Conservation (phyloP, 2,888 invertebrate genomes). For the Luperina nickerlii region DNA sequence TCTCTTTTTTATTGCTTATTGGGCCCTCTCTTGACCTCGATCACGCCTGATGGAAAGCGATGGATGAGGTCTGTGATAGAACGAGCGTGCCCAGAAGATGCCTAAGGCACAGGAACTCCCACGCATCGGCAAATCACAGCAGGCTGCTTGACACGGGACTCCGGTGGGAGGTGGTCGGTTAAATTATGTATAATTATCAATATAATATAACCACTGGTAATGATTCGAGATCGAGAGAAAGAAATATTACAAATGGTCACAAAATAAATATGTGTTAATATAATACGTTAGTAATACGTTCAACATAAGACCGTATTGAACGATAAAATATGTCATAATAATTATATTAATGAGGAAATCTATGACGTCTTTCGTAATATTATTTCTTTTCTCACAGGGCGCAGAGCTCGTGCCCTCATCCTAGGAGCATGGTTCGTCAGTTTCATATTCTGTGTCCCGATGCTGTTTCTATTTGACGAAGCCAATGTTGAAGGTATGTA, state of each 20-base stretch:
- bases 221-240: background rate
- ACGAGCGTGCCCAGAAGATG: no score
- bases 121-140: no score
- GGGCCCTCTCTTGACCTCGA: no score
- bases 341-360: background rate
- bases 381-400: slow-evolving; percentile 90
- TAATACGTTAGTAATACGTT: background rate
- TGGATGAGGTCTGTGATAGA: no score
- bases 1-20: background rate
- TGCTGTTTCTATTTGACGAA: slow-evolving; percentile 92
- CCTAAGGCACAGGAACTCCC: no score
- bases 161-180: no score
- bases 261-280: background rate
- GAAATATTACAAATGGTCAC: background rate
- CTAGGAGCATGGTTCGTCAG: slow-evolving; percentile 95
- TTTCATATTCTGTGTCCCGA: slow-evolving; percentile 95
- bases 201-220: background rate
- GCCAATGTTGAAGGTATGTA: slow-evolving; percentile 84
- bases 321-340: background rate
- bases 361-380: background rate
- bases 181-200: background rate
- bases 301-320: background rate
- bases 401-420: slow-evolving; percentile 94
- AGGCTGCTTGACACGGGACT: no score
- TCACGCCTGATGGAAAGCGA: no score